Evolutionary conservation across 2,113 vertebrate species (phyloP).

Genomic region (Vidua macroura): DNA sequence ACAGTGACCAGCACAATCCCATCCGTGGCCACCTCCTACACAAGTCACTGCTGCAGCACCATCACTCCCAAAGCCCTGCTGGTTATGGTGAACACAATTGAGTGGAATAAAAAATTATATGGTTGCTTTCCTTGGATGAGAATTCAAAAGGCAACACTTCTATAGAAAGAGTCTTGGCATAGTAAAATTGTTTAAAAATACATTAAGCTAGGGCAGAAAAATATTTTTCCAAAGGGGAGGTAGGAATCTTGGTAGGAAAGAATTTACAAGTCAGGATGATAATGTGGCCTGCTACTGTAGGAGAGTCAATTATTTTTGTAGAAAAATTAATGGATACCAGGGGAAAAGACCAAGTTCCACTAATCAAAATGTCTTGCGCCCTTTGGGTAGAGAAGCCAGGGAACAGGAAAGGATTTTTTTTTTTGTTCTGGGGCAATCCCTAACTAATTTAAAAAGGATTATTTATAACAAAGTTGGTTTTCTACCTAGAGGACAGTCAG

Average conservation of each 20-base stretch:
- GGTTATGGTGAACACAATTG: not conserved
- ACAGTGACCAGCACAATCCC: not conserved
- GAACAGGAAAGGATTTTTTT: not conserved
- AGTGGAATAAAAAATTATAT: not conserved
- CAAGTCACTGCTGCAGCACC: not conserved
- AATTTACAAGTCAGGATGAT: not conserved
- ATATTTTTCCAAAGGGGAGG: not conserved
- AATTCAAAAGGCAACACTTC: not conserved
- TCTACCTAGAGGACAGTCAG: not conserved
- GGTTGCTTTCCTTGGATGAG: not conserved
- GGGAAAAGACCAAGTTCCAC: not conserved
- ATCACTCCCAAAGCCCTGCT: not conserved
- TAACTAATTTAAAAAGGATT: constrained; percentile 46
- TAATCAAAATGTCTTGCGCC: not conserved
- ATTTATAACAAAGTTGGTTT: constrained; percentile 13
- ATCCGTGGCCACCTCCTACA: not conserved
- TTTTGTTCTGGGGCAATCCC: not conserved
- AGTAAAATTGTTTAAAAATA: not conserved
- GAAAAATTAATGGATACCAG: not conserved
- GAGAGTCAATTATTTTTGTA: not conserved
- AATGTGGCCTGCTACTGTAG: not conserved
- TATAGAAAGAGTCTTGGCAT: not conserved
- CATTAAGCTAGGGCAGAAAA: not conserved
- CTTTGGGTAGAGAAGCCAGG: not conserved
- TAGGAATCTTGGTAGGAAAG: not conserved